These are phyloP conservation scores for Bellardia bayeri DNA, from an alignment of 2,888 invertebrate species.

Conservation along the genomic window DNA sequence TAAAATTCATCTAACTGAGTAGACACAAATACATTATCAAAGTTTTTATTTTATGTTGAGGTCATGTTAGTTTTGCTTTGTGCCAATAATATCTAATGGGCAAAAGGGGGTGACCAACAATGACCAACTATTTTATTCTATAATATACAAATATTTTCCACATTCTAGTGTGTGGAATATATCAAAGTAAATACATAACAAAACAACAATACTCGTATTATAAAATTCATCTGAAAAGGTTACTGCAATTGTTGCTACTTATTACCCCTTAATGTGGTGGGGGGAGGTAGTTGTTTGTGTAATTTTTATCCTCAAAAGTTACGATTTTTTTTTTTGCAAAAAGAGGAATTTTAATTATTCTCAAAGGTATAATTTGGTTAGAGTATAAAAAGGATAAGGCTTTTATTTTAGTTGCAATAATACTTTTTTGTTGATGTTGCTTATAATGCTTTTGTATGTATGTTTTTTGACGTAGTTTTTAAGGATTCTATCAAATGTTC, in stretches of 20 bases:
- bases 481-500: slow-evolving; percentile 46
- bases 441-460: neutral
- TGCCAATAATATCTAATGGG: slow-evolving; percentile 3
- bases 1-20: slow-evolving; percentile 14
- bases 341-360: slow-evolving; percentile 67
- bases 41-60: neutral
- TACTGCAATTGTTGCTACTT: slow-evolving; percentile 27
- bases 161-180: slow-evolving; percentile 37
- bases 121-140: neutral
- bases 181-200: slow-evolving; percentile 49
- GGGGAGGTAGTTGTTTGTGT: slow-evolving; percentile 4
- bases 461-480: slow-evolving; percentile 37
- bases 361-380: slow-evolving; percentile 68
- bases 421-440: slow-evolving; percentile 30
- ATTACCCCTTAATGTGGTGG: neutral
- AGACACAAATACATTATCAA: slow-evolving; percentile 22
- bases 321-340: neutral
- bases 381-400: slow-evolving; percentile 28
- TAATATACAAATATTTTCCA: slow-evolving; percentile 19
- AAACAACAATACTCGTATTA: slow-evolving; percentile 6
- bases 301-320: slow-evolving; percentile 20
- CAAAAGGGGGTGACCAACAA: slow-evolving; percentile 24
- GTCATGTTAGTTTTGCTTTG: slow-evolving; percentile 14
- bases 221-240: slow-evolving; percentile 41
- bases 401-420: slow-evolving; percentile 19